A percentile compares a stretch with the other conserved stretches of the same genome.
Conservation (phyloP, 2,113 vertebrate genomes). For the Nymphicus hollandicus region DNA sequence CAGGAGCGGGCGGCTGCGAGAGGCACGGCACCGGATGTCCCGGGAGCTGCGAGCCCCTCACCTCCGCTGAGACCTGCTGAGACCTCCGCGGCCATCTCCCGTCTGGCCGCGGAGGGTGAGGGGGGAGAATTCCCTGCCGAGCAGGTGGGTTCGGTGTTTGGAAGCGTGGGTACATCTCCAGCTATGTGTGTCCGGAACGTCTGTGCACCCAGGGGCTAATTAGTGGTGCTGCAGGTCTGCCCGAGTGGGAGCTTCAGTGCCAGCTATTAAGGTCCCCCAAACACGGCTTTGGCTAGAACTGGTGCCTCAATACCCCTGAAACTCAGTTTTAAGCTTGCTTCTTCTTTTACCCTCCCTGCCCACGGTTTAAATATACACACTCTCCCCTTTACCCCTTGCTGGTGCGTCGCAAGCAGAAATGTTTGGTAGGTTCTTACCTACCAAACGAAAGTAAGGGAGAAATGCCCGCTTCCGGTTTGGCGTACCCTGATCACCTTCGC, state of each 20-base stretch:
- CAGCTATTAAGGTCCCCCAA: not conserved
- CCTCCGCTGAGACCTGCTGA: accelerated
- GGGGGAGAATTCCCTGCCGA: not conserved
- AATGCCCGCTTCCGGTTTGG: not conserved
- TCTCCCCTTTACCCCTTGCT: not conserved
- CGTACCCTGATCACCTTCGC: not conserved
- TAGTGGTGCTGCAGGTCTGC: accelerated
- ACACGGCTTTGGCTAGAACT: not conserved
- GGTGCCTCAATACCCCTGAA: not conserved
- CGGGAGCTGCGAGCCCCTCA: not conserved
- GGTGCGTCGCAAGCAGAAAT: not conserved
- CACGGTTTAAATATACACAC: accelerated
- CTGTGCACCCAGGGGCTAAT: accelerated
- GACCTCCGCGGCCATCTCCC: no score
- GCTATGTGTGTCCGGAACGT: accelerated
- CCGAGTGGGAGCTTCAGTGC: not conserved
- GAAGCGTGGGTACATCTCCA: not conserved
- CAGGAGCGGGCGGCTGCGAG: accelerated
- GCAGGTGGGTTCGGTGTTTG: not conserved
- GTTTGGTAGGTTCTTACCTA: not conserved
- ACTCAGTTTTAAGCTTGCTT: not conserved
- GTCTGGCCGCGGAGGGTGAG: accelerated
- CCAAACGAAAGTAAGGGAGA: not conserved
- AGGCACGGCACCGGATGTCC: not conserved
- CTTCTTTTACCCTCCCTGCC: not conserved